Percentiles rank a stretch among this genome's conserved stretches.
Evolutionary conservation across 2,797 vertebrate genomes (phyloP).

Genomic region (Myripristis murdjan): DNA sequence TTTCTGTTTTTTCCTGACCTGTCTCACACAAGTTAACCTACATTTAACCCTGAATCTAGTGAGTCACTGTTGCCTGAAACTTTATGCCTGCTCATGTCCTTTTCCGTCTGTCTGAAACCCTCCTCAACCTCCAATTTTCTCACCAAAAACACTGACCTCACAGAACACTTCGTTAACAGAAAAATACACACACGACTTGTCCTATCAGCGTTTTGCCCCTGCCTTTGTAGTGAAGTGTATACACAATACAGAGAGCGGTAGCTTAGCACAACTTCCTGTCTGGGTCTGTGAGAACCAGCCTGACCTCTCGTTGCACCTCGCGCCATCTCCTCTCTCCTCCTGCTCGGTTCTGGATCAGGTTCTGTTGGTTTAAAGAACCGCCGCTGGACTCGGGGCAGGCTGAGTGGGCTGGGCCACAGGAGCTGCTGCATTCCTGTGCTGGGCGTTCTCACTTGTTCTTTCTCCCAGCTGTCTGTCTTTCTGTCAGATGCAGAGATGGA

Average conservation of each 20-base stretch:
- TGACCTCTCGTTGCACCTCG: constrained; percentile 67
- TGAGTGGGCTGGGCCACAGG: constrained; percentile 73
- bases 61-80: constrained; percentile 51
- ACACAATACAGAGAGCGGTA: constrained; percentile 21
- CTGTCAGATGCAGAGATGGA: constrained; percentile 60
- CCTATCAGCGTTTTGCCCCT: constrained; percentile 57
- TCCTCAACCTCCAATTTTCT: constrained; percentile 43
- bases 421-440: constrained; percentile 78
- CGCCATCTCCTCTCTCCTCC: constrained; percentile 59
- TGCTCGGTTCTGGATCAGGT: constrained; percentile 52
- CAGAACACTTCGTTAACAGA: constrained; percentile 49
- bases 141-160: constrained; percentile 57
- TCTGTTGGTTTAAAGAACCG: constrained; percentile 75
- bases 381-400: constrained; percentile 62
- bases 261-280: constrained; percentile 57
- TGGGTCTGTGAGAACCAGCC: constrained; percentile 57
- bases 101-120: constrained; percentile 14
- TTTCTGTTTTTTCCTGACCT: too few relatives aligned
- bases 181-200: constrained; percentile 54
- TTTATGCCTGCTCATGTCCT: constrained; percentile 53
- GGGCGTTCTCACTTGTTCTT: constrained; percentile 65
- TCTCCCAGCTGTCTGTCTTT: constrained; percentile 51
- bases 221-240: constrained; percentile 35
- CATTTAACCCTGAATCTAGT: constrained; percentile 38
- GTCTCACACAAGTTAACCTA: constrained; percentile 42